Base-by-base conservation (phyloP, 2,888 invertebrate genomes). In the Pherbina coryleti region DNA sequence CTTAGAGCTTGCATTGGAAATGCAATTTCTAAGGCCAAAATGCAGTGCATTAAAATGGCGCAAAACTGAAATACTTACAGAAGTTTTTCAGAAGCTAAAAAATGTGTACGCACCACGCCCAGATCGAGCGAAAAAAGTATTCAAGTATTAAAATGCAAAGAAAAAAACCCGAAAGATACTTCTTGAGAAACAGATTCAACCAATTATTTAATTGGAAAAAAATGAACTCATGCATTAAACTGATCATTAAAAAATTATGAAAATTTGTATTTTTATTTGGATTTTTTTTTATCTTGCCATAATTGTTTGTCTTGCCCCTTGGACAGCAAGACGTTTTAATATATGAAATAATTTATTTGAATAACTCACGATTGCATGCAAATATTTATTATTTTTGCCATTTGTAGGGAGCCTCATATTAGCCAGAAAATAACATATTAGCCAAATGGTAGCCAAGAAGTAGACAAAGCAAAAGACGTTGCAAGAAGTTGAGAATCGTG, bases 261-360 rank as follows among this genome's bases (percentile, higher is more conserved):
- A 28, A 44, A 60, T 60, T 62, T 64, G 14, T 31, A 60, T 17
- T 9, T 60, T 11, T 28, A n/a, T n/a, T n/a, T n/a, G n/a, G n/a
- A n/a, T 28, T 28, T 25, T 60, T 28, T 60, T 60, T 60, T 60
- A 11, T 37, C 60, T 49, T 37, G 60, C 60, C 34, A 57, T 72
- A 60, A 60, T 72, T 72, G 60, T 44, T 44, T 19, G 37, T 57
- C 44, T 60, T 60, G 60, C 72, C 53, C 37, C 28, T n/a, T n/a
- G 34, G 22, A 37, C 53, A 57, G 34, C 28, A 37, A 64, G 34
- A 69, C 22, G 75, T 55, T 34, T 22, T 72, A 72, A 66, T 66
- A 75, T 75, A 75, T 75, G 75, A 75, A 75, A 75, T 75, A 75
- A 75, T 75, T 75, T 75, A 75, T 75, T 75, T 75, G 75, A 67